Conservation (phyloP, 2,797 vertebrate species). For the Sylvia borin region DNA sequence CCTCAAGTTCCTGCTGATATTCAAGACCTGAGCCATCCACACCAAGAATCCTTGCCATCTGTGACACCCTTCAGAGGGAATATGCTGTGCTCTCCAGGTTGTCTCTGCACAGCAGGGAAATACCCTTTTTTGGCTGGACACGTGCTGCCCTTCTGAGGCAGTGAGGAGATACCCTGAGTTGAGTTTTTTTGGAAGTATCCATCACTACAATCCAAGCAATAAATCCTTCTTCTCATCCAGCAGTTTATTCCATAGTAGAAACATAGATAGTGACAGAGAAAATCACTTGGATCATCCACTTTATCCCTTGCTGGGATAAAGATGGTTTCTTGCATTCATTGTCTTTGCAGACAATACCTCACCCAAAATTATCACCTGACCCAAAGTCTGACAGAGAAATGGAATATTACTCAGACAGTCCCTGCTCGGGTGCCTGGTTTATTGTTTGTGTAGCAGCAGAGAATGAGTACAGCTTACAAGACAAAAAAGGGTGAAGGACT, state of each 20-base stretch:
- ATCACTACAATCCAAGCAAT: neutral
- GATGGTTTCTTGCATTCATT: conserved; percentile 20
- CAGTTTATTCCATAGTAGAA: neutral
- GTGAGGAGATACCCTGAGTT: neutral
- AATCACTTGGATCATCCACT: conserved; percentile 10
- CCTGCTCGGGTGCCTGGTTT: neutral
- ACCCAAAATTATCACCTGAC: conserved; percentile 35
- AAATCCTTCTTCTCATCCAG: conserved; percentile 23
- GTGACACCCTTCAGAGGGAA: neutral
- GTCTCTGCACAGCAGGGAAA: neutral
- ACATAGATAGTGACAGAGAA: conserved; percentile 11
- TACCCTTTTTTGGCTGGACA: neutral
- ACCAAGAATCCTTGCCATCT: neutral
- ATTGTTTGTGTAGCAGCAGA: neutral
- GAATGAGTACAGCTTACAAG: neutral
- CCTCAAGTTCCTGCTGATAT: neutral
- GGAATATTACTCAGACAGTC: conserved; percentile 8
- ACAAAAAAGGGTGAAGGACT: neutral
- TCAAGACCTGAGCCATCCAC: neutral
- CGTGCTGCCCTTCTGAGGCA: neutral
- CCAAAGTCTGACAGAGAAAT: neutral
- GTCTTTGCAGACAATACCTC: conserved; percentile 28
- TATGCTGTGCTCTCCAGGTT: neutral
- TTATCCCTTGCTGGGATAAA: conserved; percentile 10
- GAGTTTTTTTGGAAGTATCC: neutral